Evolutionary conservation across 2,888 invertebrate genomes (phyloP).

Genomic region (Drosophila pseudotakahashii): DNA sequence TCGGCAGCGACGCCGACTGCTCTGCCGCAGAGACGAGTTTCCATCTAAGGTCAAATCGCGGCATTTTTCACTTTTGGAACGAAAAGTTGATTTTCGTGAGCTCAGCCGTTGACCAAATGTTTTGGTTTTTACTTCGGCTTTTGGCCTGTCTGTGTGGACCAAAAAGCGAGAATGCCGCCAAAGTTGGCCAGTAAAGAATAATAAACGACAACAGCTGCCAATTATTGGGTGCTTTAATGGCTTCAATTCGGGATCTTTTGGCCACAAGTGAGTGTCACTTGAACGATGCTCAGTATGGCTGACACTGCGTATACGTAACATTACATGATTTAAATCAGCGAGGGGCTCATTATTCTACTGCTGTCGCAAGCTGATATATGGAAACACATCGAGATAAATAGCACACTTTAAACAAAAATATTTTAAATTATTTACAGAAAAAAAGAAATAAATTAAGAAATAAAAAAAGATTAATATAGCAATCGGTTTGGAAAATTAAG

Average conservation of each 20-base stretch:
- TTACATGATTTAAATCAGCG: slow-evolving; percentile 2
- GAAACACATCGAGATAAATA: background rate
- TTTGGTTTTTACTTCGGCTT: slow-evolving; percentile 39
- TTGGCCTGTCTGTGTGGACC: slow-evolving; percentile 12
- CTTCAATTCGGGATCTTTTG: slow-evolving; percentile 15
- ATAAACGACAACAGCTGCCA: slow-evolving; percentile 61
- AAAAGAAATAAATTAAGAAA: no score
- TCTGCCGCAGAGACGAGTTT: slow-evolving; percentile 67
- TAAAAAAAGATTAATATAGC: no score
- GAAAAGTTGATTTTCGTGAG: slow-evolving; percentile 73
- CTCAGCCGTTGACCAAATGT: slow-evolving; percentile 61
- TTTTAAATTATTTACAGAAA: no score
- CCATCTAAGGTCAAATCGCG: slow-evolving; percentile 77
- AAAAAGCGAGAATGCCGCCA: slow-evolving; percentile 38
- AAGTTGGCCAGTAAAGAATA: slow-evolving; percentile 24
- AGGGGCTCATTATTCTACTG: background rate
- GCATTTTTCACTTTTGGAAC: slow-evolving; percentile 69
- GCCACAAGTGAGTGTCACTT: slow-evolving; percentile 34
- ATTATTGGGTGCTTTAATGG: slow-evolving; percentile 56
- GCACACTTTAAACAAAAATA: background rate
- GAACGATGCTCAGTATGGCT: slow-evolving; percentile 4
- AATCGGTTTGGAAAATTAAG: no score
- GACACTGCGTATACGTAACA: slow-evolving; percentile 50
- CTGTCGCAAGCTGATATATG: background rate
- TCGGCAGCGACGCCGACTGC: slow-evolving; percentile 47